Percentiles rank a stretch among this genome's conserved stretches.
These are phyloP conservation scores for Scrobipalpa costella DNA, from an alignment of 2,888 invertebrate species.

Conservation along the genomic window DNA sequence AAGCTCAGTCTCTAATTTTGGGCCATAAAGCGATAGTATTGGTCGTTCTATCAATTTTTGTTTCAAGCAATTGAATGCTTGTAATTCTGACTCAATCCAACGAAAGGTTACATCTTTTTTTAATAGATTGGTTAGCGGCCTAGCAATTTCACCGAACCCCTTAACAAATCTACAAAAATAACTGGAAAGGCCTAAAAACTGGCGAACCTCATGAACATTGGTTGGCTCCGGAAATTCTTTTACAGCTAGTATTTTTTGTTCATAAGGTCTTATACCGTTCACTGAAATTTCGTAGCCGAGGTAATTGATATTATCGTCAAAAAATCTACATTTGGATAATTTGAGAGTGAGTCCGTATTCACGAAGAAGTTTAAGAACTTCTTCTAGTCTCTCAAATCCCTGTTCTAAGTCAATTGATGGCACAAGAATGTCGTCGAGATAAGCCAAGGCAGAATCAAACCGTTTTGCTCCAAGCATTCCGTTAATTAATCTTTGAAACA, in stretches of 20 bases:
- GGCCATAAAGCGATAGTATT: conserved; percentile 44
- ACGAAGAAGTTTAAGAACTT: conserved; percentile 3
- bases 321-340: no score
- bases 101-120: conserved; percentile 26
- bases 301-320: conserved; percentile 29
- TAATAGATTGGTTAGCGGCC: no score
- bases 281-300: conserved; percentile 36
- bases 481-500: no score
- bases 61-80: conserved; percentile 27
- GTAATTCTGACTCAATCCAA: conserved; percentile 28
- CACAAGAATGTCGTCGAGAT: conserved; percentile 13
- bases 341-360: conserved; percentile 14
- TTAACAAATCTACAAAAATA: conserved; percentile 37
- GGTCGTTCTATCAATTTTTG: conserved; percentile 30
- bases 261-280: conserved; percentile 31
- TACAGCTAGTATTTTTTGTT: conserved; percentile 31
- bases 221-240: conserved; percentile 31
- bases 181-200: conserved; percentile 36
- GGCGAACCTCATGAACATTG: conserved; percentile 33
- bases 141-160: conserved; percentile 34
- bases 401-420: neutral
- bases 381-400: conserved; percentile 8
- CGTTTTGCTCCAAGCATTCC: conserved; percentile 11
- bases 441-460: conserved; percentile 13
- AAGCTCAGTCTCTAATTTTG: conserved; percentile 39